These are phyloP conservation scores for Lasioglossum calceatum DNA, from an alignment of 2,888 invertebrate genomes.

Conservation along the genomic window DNA sequence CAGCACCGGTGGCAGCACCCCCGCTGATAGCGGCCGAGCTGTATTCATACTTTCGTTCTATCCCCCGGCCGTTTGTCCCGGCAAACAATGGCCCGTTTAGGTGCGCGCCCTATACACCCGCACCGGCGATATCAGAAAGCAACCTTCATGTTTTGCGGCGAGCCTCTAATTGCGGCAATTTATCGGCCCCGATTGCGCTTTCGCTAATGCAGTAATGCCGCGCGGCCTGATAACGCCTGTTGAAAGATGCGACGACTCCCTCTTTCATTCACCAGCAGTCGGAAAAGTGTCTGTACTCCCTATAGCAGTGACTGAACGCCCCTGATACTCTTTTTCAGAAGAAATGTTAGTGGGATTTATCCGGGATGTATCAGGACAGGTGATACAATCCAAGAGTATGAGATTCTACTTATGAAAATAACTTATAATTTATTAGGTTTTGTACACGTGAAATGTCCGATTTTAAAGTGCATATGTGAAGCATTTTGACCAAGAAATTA, in stretches of 20 bases:
- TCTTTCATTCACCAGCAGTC: neutral
- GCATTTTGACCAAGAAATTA: neutral
- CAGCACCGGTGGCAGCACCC: neutral
- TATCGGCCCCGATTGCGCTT: conserved; percentile 23
- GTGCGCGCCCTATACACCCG: conserved; percentile 2
- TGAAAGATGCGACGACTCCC: neutral
- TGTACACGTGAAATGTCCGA: neutral
- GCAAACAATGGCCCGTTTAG: conserved; percentile 41
- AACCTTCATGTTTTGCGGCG: conserved; percentile 25
- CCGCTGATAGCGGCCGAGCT: conserved; percentile 18
- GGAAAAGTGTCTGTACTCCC: neutral
- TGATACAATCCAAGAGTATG: neutral
- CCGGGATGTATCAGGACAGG: neutral
- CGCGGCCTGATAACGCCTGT: neutral
- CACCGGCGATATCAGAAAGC: conserved; percentile 21
- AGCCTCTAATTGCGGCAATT: conserved; percentile 34
- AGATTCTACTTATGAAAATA: no score
- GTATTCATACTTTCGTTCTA: conserved; percentile 20
- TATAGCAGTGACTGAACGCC: neutral
- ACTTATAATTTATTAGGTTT: neutral
- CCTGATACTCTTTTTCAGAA: neutral
- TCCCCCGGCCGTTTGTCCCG: conserved; percentile 20
- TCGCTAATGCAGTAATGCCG: conserved; percentile 1
- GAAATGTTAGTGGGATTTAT: no score
- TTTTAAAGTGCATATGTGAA: neutral